Conservation (phyloP, 2,797 vertebrate genomes). For the Paratrypauchen microcephalus region DNA sequence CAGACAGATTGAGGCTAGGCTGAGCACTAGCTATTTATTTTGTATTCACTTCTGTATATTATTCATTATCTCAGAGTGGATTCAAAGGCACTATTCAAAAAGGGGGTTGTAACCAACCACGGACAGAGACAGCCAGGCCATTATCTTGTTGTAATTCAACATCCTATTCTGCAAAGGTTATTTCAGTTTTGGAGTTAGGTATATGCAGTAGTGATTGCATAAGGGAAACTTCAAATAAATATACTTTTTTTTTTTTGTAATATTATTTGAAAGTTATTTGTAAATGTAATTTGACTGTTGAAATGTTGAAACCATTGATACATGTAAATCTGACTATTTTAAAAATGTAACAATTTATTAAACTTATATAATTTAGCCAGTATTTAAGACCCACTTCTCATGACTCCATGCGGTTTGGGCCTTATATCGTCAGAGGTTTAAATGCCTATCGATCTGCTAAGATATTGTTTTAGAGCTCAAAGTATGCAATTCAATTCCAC, state of each 20-base stretch:
- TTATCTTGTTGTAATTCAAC: constrained; percentile 13
- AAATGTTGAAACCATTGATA: too few species aligned
- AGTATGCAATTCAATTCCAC: not conserved
- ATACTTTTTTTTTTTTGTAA: too few species aligned
- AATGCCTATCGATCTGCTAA: not conserved
- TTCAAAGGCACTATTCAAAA: constrained; percentile 45
- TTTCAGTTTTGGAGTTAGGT: not conserved
- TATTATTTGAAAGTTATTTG: too few species aligned
- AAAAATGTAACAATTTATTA: too few species aligned
- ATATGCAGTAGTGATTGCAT: not conserved
- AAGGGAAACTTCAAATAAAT: too few species aligned
- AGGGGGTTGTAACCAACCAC: constrained; percentile 23
- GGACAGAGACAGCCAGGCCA: constrained; percentile 28
- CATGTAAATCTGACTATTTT: too few species aligned
- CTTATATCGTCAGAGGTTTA: not conserved
- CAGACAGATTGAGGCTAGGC: constrained; percentile 27
- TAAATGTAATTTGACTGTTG: too few species aligned
- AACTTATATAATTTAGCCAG: too few species aligned
- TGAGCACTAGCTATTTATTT: constrained; percentile 34
- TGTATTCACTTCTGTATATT: constrained; percentile 38
- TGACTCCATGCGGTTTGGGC: too few species aligned
- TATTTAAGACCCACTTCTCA: too few species aligned
- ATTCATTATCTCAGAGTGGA: constrained; percentile 49
- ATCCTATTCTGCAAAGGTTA: constrained; percentile 17
- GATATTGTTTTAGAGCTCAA: not conserved